Evolutionary conservation across 2,888 invertebrate genomes (phyloP).

Genomic region (Philereme transversata): DNA sequence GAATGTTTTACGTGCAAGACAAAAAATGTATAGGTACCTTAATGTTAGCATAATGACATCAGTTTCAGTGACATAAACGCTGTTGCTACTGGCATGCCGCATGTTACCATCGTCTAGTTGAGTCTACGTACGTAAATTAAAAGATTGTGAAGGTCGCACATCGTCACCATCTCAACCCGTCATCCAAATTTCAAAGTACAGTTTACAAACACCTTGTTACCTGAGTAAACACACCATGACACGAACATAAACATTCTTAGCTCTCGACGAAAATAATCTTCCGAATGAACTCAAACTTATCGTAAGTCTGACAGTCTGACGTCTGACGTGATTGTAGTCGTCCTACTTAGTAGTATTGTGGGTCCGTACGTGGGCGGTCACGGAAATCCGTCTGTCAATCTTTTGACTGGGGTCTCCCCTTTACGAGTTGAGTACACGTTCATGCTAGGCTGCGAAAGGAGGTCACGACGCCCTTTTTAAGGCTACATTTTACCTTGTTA

Average conservation of each 20-base stretch:
- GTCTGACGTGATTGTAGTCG: conserved; percentile 37
- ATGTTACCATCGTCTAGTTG: no score
- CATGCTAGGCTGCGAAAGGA: no score
- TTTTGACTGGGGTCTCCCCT: conserved; percentile 34
- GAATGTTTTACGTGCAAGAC: no score
- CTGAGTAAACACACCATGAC: conserved; percentile 26
- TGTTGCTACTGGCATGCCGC: no score
- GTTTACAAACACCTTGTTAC: conserved; percentile 35
- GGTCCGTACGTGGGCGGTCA: conserved; percentile 34
- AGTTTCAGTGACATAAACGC: no score
- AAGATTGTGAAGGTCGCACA: not conserved
- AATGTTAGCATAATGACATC: no score
- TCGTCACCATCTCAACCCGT: conserved; percentile 16
- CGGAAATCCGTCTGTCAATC: conserved; percentile 60
- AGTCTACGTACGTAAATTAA: no score
- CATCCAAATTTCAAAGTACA: conserved; percentile 18
- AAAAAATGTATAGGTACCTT: no score
- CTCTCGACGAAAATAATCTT: conserved; percentile 35
- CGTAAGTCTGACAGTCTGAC: conserved; percentile 26
- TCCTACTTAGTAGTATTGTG: conserved; percentile 42
- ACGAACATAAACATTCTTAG: conserved; percentile 1
- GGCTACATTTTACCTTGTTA: no score
- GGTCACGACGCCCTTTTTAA: no score
- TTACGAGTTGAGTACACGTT: not conserved
- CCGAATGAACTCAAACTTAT: conserved; percentile 26